Base-by-base conservation (phyloP, 2,113 vertebrate genomes). In the Diphyllodes magnificus region DNA sequence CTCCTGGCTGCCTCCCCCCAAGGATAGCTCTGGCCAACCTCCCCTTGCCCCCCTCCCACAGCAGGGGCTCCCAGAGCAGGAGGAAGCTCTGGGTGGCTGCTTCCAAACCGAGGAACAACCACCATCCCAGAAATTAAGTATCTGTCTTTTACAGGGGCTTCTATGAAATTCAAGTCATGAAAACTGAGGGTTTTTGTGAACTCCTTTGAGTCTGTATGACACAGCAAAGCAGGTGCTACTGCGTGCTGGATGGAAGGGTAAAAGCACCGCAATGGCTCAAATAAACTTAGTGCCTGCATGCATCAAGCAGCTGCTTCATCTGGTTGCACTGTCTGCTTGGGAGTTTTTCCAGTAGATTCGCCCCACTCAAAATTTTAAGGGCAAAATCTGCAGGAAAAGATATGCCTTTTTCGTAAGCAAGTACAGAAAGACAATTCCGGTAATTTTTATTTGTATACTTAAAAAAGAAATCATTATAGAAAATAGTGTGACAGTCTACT, bases 191-290 rank as follows among this genome's bases (percentile, higher is more conserved):
- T 37, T 5, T 16, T 40, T 5, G 15, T 14, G 39, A 50, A 44
- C 7, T 27, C 15, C 35, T 54, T 8, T 14, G 44, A 15, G 40
- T 27, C 10, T 9, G 28, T 11, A 15, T 0, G 0, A 18, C 1
- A 2, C 16, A 15, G 64, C 15, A n/a, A 35, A 75, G 11, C 1
- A 4, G 60, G n/a, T 17, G 2, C 22, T 18, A 1, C 31, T 15
- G 31, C 8, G 11, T 3, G 63, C 33, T 15, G 30, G 11, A 7
- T 4, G 13, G 40, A 39, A 33, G 35, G 13, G n/a, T 15, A 16
- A 35, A 59, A 84, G 27, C 0, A 22, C 37, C 15, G 24, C 2
- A 16, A 5, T 22, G 15, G 1, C 33, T n/a, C 39, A 12, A 5
- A 27, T 10, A 27, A 22, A 13, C 42, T 24, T 27, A 6, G 10